phyloP scores from a whole-genome alignment of 2,888 invertebrate genomes.

The Cheilosia variabilis region DNA sequence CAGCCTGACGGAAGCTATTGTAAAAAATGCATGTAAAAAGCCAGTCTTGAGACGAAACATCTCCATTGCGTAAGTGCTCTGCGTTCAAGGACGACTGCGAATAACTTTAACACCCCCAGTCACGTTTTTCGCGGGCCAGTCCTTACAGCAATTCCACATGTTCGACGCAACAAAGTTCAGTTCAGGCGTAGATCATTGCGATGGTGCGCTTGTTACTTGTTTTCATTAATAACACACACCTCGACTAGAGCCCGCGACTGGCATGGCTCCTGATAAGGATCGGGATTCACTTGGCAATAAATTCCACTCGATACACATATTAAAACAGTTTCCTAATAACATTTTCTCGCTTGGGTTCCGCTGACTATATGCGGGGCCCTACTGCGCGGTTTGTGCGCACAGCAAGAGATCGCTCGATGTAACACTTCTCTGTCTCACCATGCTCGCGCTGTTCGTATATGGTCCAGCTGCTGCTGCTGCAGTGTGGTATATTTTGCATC shows the following conservation, averaged over 20 bases:
- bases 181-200: constrained; percentile 50
- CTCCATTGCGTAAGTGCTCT: neutral
- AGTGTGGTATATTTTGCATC: constrained; percentile 71
- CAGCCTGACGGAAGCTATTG: too few species aligned
- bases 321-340: constrained; percentile 68
- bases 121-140: neutral
- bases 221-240: constrained; percentile 66
- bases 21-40: too few species aligned
- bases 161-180: neutral
- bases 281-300: constrained; percentile 62
- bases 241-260: constrained; percentile 27
- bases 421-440: constrained; percentile 42
- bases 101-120: neutral
- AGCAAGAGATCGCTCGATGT: constrained; percentile 55
- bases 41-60: too few species aligned
- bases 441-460: neutral
- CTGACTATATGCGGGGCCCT: constrained; percentile 16
- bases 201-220: constrained; percentile 44
- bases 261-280: constrained; percentile 61
- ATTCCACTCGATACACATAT: constrained; percentile 66
- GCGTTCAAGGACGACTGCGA: constrained; percentile 1
- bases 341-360: constrained; percentile 44
- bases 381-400: constrained; percentile 44
- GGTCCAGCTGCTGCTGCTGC: constrained; percentile 20
- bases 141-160: neutral